Evolutionary conservation across 2,797 vertebrate genomes (phyloP).

Genomic region (Vultur gryphus): DNA sequence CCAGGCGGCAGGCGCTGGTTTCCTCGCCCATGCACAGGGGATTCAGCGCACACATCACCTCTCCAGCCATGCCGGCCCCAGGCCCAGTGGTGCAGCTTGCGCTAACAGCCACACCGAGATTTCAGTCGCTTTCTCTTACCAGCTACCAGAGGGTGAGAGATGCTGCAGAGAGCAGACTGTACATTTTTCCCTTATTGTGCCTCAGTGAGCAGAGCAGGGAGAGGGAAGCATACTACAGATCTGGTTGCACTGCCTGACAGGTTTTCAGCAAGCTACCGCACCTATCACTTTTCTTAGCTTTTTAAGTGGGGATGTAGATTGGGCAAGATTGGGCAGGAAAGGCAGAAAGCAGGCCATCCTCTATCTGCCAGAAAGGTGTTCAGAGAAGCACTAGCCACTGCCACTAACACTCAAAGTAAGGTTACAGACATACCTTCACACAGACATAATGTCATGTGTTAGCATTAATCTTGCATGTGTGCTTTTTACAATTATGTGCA

Average conservation of each 20-base stretch:
- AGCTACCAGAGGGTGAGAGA: neutral
- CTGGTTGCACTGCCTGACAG: neutral
- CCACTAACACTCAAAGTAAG: neutral
- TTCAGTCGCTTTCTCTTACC: neutral
- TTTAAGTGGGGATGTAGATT: neutral
- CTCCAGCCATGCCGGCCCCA: rapidly evolving
- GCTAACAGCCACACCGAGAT: rapidly evolving
- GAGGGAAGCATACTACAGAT: neutral
- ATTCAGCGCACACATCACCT: neutral
- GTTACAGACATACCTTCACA: neutral
- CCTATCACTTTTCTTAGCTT: neutral
- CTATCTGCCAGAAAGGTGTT: neutral
- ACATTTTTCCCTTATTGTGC: neutral
- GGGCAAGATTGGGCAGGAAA: neutral
- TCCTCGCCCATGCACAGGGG: neutral
- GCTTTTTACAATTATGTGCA: neutral
- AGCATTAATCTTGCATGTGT: rapidly evolving
- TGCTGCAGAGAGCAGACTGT: neutral
- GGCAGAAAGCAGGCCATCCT: neutral
- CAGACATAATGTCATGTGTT: neutral
- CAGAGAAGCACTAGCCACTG: neutral
- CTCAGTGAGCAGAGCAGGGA: neutral
- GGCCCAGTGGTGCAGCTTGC: rapidly evolving
- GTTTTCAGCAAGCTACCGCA: neutral
- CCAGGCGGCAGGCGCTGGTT: neutral